These are phyloP conservation scores for Arrhamphus sclerolepis DNA, from an alignment of 2,797 vertebrate species.

Conservation along the genomic window DNA sequence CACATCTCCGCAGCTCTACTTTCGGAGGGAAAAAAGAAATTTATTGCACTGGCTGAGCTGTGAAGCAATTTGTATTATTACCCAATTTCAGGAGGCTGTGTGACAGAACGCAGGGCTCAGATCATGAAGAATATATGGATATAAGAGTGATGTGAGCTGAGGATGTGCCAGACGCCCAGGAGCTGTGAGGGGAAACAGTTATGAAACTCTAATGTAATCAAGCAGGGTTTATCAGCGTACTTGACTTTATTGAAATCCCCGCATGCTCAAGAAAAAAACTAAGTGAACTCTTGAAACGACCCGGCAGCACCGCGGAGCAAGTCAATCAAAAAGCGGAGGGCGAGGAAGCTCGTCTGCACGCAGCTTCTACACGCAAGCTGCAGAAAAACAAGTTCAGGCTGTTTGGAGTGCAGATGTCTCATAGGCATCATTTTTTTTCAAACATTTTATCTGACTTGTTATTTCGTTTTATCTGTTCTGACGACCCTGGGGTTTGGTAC, in stretches of 20 bases:
- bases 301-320: constrained; percentile 39
- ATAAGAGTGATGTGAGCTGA: constrained; percentile 14
- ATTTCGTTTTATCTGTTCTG: constrained; percentile 47
- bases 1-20: constrained; percentile 7
- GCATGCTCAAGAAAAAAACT: constrained; percentile 36
- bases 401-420: constrained; percentile 47
- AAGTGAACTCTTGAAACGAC: constrained; percentile 29
- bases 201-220: constrained; percentile 32
- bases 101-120: constrained; percentile 19
- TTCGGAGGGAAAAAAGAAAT: constrained; percentile 15
- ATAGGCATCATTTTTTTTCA: constrained; percentile 28
- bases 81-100: constrained; percentile 14
- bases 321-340: constrained; percentile 43
- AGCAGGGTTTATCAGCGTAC: constrained; percentile 32
- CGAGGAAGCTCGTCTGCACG: constrained; percentile 27
- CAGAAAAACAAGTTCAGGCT: constrained; percentile 52
- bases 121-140: constrained; percentile 21
- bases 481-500: constrained; percentile 3
- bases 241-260: constrained; percentile 40
- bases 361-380: constrained; percentile 16
- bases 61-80: constrained; percentile 31
- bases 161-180: constrained; percentile 1
- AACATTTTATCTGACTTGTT: constrained; percentile 38
- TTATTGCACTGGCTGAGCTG: constrained; percentile 4
- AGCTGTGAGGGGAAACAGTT: constrained; percentile 26